Conservation (phyloP, 2,888 invertebrate genomes). For the Choreutis nemorana region DNA sequence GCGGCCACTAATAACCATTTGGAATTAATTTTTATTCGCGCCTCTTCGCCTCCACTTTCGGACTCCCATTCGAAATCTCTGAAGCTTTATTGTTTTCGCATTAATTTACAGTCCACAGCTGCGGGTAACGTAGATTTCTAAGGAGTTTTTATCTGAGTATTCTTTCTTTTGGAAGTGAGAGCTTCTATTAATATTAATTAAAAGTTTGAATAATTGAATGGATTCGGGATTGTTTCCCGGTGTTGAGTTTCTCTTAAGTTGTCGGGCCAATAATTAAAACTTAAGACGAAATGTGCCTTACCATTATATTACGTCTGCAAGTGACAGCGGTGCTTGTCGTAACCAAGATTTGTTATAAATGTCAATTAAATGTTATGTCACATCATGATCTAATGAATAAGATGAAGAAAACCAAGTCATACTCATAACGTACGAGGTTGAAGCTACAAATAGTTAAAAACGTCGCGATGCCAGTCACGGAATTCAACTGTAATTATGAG, state of each 20-base stretch:
- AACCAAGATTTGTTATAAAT: background rate
- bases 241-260: slow-evolving; percentile 46
- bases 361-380: background rate
- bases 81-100: slow-evolving; percentile 61
- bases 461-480: slow-evolving; percentile 42
- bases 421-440: background rate
- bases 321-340: slow-evolving; percentile 28
- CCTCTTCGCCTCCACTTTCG: slow-evolving; percentile 34
- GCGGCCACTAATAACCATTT: slow-evolving; percentile 50
- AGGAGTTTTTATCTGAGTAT: slow-evolving; percentile 61
- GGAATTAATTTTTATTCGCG: slow-evolving; percentile 49
- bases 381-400: background rate
- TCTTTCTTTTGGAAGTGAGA: slow-evolving; percentile 61
- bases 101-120: slow-evolving; percentile 62
- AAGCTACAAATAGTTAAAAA: too few relatives aligned
- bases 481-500: slow-evolving; percentile 47
- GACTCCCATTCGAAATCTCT: slow-evolving; percentile 28
- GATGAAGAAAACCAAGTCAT: slow-evolving; percentile 1
- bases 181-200: slow-evolving; percentile 66
- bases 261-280: slow-evolving; percentile 57
- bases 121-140: slow-evolving; percentile 57
- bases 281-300: slow-evolving; percentile 21
- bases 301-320: slow-evolving; percentile 46
- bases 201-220: slow-evolving; percentile 65
- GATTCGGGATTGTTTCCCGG: slow-evolving; percentile 55